A percentile compares a stretch with the other conserved stretches of the same genome.
phyloP scores from a whole-genome alignment of 2,113 vertebrate genomes.

The Cebus imitator region DNA sequence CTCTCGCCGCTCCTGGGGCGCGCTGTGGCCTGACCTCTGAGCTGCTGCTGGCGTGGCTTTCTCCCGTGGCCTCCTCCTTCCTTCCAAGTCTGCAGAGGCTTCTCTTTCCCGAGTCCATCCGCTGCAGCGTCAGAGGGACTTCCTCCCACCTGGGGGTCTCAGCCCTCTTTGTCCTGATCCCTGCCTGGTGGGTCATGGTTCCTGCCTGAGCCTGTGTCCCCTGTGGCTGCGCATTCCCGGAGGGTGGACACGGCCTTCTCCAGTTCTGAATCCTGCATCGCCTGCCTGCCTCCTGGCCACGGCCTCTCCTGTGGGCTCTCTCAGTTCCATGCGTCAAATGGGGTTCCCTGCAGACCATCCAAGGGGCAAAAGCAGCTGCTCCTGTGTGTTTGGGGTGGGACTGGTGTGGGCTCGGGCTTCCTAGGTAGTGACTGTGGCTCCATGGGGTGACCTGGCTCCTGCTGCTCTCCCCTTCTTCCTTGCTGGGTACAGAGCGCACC shows the following conservation, averaged over 20 bases:
- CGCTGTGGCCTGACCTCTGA: background rate
- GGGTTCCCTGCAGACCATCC: background rate
- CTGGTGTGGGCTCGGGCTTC: background rate
- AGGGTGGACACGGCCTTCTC: background rate
- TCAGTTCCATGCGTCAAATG: accelerated
- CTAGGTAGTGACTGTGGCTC: background rate
- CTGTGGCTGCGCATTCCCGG: no score
- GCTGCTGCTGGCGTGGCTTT: background rate
- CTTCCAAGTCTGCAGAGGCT: background rate
- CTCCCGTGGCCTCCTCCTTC: background rate
- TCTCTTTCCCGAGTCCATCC: background rate
- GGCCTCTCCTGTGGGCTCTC: background rate
- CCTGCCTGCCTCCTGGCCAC: background rate
- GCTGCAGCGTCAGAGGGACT: background rate
- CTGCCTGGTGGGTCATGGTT: background rate
- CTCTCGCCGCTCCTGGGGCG: accelerated
- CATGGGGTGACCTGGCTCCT: background rate
- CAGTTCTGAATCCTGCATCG: background rate
- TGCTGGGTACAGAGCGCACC: background rate
- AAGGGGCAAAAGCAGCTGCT: background rate
- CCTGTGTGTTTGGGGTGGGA: background rate
- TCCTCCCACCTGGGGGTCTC: background rate
- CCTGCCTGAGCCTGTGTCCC: background rate
- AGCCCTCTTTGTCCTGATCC: background rate
- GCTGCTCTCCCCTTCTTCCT: background rate